A percentile compares a stretch with the other conserved stretches of the same genome.
Evolutionary conservation across 2,888 invertebrate species (phyloP).

Genomic region (Elegia similella): DNA sequence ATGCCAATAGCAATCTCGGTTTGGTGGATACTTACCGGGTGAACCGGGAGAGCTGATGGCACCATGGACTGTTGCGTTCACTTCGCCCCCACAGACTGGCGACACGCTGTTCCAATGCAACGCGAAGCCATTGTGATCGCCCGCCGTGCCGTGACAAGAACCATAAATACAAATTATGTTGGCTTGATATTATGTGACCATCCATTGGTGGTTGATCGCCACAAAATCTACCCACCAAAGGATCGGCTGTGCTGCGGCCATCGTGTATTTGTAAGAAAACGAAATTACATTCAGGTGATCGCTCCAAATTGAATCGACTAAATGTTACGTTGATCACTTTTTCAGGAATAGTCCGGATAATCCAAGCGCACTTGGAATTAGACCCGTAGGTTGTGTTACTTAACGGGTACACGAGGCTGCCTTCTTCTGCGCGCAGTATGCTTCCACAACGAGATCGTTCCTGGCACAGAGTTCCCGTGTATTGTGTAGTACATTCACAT

Average conservation of each 20-base stretch:
- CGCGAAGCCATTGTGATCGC: slow-evolving; percentile 86
- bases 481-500: slow-evolving; percentile 86
- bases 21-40: slow-evolving; percentile 92
- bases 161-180: slow-evolving; percentile 89
- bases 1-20: slow-evolving; percentile 92
- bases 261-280: slow-evolving; percentile 93
- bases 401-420: slow-evolving; percentile 85
- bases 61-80: slow-evolving; percentile 84
- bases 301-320: slow-evolving; percentile 87
- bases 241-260: slow-evolving; percentile 87
- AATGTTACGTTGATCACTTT: slow-evolving; percentile 92
- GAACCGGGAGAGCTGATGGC: slow-evolving; percentile 92
- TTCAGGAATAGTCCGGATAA: slow-evolving; percentile 84
- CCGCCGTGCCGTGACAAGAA: slow-evolving; percentile 87
- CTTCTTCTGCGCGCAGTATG: slow-evolving; percentile 68
- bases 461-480: slow-evolving; percentile 85
- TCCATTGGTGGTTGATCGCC: slow-evolving; percentile 85
- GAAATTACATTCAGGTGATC: slow-evolving; percentile 83
- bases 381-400: slow-evolving; percentile 79
- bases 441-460: slow-evolving; percentile 67
- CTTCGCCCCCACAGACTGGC: slow-evolving; percentile 88
- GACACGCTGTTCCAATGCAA: slow-evolving; percentile 89
- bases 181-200: slow-evolving; percentile 88
- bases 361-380: slow-evolving; percentile 90
- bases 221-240: slow-evolving; percentile 90